These are phyloP conservation scores for Stigmatopora argus DNA, from an alignment of 2,113 vertebrate species.

Conservation along the genomic window DNA sequence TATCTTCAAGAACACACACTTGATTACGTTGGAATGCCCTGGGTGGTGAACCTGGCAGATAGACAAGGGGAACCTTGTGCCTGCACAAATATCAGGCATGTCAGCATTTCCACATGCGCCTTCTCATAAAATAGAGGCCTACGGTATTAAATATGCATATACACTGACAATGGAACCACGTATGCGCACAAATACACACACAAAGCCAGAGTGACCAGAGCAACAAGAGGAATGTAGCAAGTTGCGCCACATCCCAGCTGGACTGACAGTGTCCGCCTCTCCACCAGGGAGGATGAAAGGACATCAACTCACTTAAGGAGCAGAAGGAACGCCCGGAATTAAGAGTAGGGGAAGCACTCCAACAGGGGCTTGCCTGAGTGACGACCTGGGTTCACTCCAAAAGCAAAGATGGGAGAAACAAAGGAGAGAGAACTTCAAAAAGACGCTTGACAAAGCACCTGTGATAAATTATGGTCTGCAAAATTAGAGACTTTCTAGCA, in stretches of 20 bases:
- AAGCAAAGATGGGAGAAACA: slow-evolving; percentile 45
- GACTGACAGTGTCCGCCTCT: slow-evolving; percentile 67
- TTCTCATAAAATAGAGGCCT: too few relatives aligned
- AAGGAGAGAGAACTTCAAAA: slow-evolving; percentile 51
- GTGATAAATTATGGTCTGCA: slow-evolving; percentile 65
- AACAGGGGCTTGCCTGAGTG: slow-evolving; percentile 59
- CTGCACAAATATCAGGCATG: too few relatives aligned
- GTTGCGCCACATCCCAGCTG: slow-evolving; percentile 70
- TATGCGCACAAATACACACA: not conserved
- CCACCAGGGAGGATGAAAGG: slow-evolving; percentile 66
- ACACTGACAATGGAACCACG: not conserved
- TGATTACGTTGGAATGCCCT: too few relatives aligned
- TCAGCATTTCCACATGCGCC: too few relatives aligned
- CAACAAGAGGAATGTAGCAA: slow-evolving; percentile 65
- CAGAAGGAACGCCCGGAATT: slow-evolving; percentile 61
- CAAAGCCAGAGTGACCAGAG: slow-evolving; percentile 57
- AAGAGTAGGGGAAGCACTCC: slow-evolving; percentile 65
- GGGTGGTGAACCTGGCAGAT: too few relatives aligned
- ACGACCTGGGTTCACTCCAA: slow-evolving; percentile 60
- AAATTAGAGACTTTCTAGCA: slow-evolving; percentile 67
- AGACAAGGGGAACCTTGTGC: too few relatives aligned
- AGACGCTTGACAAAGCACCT: slow-evolving; percentile 58
- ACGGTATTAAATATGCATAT: not conserved
- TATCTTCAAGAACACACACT: too few relatives aligned
- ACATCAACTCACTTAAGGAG: slow-evolving; percentile 54